phyloP scores from a whole-genome alignment of 2,888 invertebrate species.

The Timandra comae region DNA sequence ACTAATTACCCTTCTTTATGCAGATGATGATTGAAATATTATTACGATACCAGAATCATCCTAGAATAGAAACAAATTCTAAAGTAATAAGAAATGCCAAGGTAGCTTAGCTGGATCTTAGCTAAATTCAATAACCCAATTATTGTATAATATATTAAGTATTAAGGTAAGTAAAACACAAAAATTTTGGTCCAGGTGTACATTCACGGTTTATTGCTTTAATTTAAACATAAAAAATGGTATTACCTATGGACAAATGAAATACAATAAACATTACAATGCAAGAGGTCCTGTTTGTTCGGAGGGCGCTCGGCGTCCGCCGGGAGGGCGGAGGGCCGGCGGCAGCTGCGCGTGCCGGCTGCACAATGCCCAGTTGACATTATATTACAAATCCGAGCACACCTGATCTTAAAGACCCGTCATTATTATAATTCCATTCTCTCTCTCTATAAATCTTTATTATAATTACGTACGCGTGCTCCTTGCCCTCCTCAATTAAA shows the following conservation, averaged over 20 bases:
- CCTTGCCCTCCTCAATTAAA: slow-evolving; percentile 22
- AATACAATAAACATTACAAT: slow-evolving; percentile 42
- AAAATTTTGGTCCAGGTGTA: slow-evolving; percentile 18
- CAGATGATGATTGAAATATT: too few relatives aligned
- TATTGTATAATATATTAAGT: too few relatives aligned
- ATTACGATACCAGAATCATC: too few relatives aligned
- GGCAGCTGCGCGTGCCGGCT: slow-evolving; percentile 69
- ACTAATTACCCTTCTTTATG: too few relatives aligned
- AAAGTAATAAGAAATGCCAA: too few relatives aligned
- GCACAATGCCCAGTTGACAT: slow-evolving; percentile 62
- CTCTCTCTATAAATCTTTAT: slow-evolving; percentile 39
- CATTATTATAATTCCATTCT: slow-evolving; percentile 60
- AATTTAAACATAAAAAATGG: slow-evolving; percentile 20
- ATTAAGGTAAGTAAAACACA: not conserved
- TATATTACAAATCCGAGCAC: slow-evolving; percentile 67
- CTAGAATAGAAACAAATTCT: too few relatives aligned
- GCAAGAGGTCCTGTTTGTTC: slow-evolving; percentile 53
- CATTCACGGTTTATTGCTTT: slow-evolving; percentile 24
- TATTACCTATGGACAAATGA: slow-evolving; percentile 19
- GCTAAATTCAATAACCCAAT: too few relatives aligned
- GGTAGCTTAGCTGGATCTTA: too few relatives aligned
- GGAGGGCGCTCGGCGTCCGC: slow-evolving; percentile 50
- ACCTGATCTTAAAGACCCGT: slow-evolving; percentile 66
- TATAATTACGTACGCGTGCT: slow-evolving; percentile 44
- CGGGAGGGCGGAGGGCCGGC: slow-evolving; percentile 42